Evolutionary conservation across 1,140 invertebrate species (phyloP), one percentile per base, ranked within the genome.

Genomic region (Euglossa dilemma): DNA sequence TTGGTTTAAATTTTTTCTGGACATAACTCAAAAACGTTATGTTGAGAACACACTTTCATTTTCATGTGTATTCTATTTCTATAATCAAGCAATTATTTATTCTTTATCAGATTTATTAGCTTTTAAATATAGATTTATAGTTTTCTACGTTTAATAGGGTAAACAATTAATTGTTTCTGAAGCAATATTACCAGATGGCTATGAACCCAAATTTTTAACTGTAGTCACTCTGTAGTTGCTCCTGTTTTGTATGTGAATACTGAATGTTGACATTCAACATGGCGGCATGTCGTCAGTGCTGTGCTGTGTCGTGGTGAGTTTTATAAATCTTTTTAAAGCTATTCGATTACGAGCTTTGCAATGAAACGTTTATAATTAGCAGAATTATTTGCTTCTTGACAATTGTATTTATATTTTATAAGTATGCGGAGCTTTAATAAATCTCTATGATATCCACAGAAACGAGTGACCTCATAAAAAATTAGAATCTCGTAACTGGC

Each of bases 241-340:
- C 83, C 85, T 85, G 84, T 85, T 91, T 86, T 87, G 90, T 91
- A 83, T 87, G 81, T 72, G 84, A 89, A 90, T 82, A 76, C 92
- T 87, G 91, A 93, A 95, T 95, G 95, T 95, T 95, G 95, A 96
- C 95, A 96, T 95, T 95, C 96, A 97, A 97, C 96, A 98, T 98
- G 97, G 97, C 97, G 97, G 97, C 96, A 97, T 97, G 97, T 97
- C 97, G 97, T 97, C 97, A 97, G 97, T 97, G 97, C 97, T 97
- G 96, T 97, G 97, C 97, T 97, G 97, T 97, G 96, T 97, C 96
- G 97, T 97, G 97, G 97, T 97, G 94, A 96, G 96, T 95, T 91
- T 93, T 91, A 73, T 83, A 83, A 92, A 90, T 82, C 66, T 80
- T 89, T 84, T 59, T 88, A 86, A 72, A 64, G 77, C 86, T 70